Evolutionary conservation across 2,888 invertebrate genomes (phyloP), one percentile per base, ranked within the genome.

Genomic region (Arrhopalites spinosus): DNA sequence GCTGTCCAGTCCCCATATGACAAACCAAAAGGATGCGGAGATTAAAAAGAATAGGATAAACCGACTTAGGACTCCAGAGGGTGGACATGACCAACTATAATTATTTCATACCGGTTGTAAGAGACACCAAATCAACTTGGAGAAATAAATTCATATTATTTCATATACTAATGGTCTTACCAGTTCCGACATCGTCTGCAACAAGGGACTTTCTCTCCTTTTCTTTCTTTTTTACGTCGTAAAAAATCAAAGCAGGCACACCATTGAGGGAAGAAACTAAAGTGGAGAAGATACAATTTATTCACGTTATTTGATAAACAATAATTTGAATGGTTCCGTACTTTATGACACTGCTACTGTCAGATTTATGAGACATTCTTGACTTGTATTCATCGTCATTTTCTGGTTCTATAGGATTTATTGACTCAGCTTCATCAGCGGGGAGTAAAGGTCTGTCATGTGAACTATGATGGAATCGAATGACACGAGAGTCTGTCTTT

Each of bases 41-140:
- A 94, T 90, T 71, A 93, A 85, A 80, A 91, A 87, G 73, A 94
- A 88, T 71, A 92, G 90, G 78, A 93, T 78, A 23, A 92, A 88
- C 83, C 94, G 89, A n/a, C 93, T 92, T 84, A 93, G 90, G 84
- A 93, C 92, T 80, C 94, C 88, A 86, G 92, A 93, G 0, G 93
- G 91, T 29, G 94, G 94, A 84, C 94, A 95, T 84, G 61, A n/a
- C n/a, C 29, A 30, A 78, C 77, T 27, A 75, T 73, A 43, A n/a
- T n/a, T n/a, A n/a, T n/a, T n/a, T n/a, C n/a, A n/a, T n/a, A n/a
- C n/a, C n/a, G n/a, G n/a, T n/a, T n/a, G n/a, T n/a, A n/a, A n/a
- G n/a, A n/a, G n/a, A n/a, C n/a, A n/a, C n/a, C n/a, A n/a, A n/a
- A n/a, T n/a, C n/a, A n/a, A n/a, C n/a, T n/a, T n/a, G n/a, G n/a